phyloP scores from a whole-genome alignment of 2,113 vertebrate species.

The Esox niger region DNA sequence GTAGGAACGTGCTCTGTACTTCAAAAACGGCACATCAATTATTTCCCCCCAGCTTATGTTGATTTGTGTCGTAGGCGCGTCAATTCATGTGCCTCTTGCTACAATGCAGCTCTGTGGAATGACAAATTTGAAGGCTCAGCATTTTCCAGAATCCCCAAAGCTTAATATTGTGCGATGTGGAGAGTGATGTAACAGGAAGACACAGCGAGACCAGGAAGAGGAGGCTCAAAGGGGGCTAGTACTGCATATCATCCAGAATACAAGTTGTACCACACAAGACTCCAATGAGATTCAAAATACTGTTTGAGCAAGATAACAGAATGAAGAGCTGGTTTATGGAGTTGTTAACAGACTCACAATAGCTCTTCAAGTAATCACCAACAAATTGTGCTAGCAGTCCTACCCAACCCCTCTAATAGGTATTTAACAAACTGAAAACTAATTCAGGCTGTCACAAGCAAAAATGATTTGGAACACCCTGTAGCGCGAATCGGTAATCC shows the following conservation, averaged over 20 bases:
- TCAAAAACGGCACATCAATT: constrained; percentile 49
- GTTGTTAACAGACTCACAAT: constrained; percentile 53
- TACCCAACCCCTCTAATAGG: constrained; percentile 56
- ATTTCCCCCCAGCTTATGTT: constrained; percentile 44
- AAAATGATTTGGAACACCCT: constrained; percentile 60
- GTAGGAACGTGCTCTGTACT: constrained; percentile 26
- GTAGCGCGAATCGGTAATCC: constrained; percentile 61
- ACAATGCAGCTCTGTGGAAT: constrained; percentile 58
- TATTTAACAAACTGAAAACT: constrained; percentile 62
- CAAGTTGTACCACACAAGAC: constrained; percentile 69
- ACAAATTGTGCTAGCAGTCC: too few relatives aligned
- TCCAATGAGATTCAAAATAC: constrained; percentile 70
- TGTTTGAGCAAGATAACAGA: constrained; percentile 69
- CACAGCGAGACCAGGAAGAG: constrained; percentile 49
- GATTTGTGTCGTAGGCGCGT: constrained; percentile 42
- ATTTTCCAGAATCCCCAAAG: constrained; percentile 63
- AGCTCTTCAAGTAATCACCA: constrained; percentile 56
- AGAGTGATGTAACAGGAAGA: constrained; percentile 75
- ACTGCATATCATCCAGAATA: constrained; percentile 73
- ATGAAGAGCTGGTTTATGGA: constrained; percentile 63
- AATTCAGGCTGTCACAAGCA: constrained; percentile 54
- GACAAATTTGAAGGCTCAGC: constrained; percentile 63
- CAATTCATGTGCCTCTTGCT: constrained; percentile 59
- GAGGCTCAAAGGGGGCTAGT: constrained; percentile 74
- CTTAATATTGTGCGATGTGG: constrained; percentile 68